Percentiles rank a stretch among this genome's conserved stretches.
Conservation (phyloP, 2,113 vertebrate species). For the Boleophthalmus pectinirostris region DNA sequence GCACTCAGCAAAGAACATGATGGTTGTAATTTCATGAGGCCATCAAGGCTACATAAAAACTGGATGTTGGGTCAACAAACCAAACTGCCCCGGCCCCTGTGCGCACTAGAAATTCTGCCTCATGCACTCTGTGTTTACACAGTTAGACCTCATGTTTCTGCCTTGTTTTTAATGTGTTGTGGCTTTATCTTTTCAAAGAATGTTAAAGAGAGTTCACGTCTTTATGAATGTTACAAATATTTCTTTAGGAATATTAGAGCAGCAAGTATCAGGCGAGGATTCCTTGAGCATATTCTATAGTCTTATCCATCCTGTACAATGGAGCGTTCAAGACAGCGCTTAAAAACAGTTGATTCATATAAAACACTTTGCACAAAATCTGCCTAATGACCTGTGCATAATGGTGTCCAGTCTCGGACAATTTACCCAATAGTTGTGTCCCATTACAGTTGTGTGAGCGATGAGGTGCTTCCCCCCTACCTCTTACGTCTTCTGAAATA, state of each 20-base stretch:
- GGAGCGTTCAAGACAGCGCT: background rate
- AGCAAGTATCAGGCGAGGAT: background rate
- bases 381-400: background rate
- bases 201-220: background rate
- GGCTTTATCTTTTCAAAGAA: too few species aligned
- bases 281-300: background rate
- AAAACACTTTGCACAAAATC: conserved; percentile 9
- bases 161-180: background rate
- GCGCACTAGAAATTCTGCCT: background rate
- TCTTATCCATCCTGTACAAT: background rate
- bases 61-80: background rate
- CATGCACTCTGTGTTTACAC: background rate
- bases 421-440: conserved; percentile 44
- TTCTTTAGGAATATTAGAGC: background rate
- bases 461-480: background rate
- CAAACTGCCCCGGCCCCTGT: background rate
- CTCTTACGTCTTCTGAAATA: conserved; percentile 46
- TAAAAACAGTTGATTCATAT: background rate
- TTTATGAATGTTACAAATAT: background rate
- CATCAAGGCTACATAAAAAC: background rate
- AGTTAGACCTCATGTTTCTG: background rate
- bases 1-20: background rate
- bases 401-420: conserved; percentile 17
- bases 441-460: conserved; percentile 35
- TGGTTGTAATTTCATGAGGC: background rate